Conservation (phyloP, 2,113 vertebrate genomes). For the Odontesthes bonariensis region DNA sequence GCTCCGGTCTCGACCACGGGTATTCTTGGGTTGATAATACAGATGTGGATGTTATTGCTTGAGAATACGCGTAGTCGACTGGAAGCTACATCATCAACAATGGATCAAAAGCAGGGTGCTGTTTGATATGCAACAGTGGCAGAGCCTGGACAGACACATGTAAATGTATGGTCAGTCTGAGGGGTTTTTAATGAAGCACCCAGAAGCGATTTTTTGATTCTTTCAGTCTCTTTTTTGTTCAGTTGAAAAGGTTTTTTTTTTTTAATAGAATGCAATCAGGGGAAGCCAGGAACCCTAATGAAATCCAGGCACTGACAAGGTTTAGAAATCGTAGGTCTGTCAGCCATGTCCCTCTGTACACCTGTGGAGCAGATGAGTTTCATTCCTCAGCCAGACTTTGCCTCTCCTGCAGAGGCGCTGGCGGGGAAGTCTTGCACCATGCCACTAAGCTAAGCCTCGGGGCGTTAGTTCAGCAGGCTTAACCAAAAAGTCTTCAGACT, state of each 20-base stretch:
- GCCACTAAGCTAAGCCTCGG: slow-evolving; percentile 55
- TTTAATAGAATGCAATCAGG: slow-evolving; percentile 52
- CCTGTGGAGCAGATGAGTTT: slow-evolving; percentile 72
- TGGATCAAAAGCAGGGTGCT: slow-evolving; percentile 47
- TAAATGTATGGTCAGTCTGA: slow-evolving; percentile 21
- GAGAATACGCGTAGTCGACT: slow-evolving; percentile 89
- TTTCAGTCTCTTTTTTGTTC: slow-evolving; percentile 55
- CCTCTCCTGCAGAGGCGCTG: slow-evolving; percentile 42
- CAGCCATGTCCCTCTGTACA: slow-evolving; percentile 59
- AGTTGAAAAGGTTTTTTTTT: slow-evolving; percentile 48
- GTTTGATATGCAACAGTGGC: background rate
- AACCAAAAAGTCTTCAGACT: slow-evolving; percentile 63
- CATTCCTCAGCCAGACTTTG: slow-evolving; percentile 46
- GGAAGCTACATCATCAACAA: slow-evolving; percentile 74
- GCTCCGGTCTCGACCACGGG: slow-evolving; percentile 83
- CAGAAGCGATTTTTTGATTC: slow-evolving; percentile 19
- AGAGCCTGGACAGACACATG: slow-evolving; percentile 13
- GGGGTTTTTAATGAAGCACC: slow-evolving; percentile 24
- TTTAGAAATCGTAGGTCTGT: slow-evolving; percentile 63
- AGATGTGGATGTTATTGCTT: slow-evolving; percentile 85
- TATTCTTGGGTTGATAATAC: slow-evolving; percentile 86
- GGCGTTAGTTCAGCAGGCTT: slow-evolving; percentile 75
- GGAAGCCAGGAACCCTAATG: slow-evolving; percentile 47
- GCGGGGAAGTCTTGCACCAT: slow-evolving; percentile 39
- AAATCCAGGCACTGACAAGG: slow-evolving; percentile 55